Conservation (phyloP, 1,140 invertebrate genomes). For the Nasonia vitripennis region DNA sequence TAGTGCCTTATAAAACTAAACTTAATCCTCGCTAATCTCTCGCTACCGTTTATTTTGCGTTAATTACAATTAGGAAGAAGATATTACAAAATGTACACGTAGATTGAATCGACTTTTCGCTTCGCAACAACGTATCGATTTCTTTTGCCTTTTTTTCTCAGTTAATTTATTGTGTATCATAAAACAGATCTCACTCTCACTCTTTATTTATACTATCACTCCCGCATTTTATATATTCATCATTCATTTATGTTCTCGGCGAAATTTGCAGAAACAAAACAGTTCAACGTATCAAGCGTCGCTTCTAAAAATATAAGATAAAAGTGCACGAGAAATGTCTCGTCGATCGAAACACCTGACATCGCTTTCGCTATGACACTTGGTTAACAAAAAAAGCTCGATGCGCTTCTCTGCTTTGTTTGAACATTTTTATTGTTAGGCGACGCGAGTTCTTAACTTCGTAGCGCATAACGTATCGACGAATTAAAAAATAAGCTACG, state of each 20-base stretch:
- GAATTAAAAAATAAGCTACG: conserved; percentile 39
- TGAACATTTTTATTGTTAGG: conserved; percentile 3
- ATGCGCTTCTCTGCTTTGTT: conserved; percentile 46
- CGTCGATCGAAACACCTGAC: conserved; percentile 8
- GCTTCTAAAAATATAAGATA: conserved; percentile 1
- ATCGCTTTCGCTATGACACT: conserved; percentile 20
- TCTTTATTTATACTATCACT: conserved; percentile 46
- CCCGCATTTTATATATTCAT: conserved; percentile 28
- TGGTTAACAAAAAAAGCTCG: conserved; percentile 30
- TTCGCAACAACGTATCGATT: conserved; percentile 45
- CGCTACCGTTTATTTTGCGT: conserved; percentile 55
- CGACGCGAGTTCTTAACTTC: conserved; percentile 29
- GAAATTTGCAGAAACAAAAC: conserved; percentile 45
- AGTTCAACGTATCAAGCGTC: conserved; percentile 41
- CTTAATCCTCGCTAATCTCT: conserved; percentile 63
- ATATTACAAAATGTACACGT: conserved; percentile 72
- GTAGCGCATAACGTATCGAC: conserved; percentile 25
- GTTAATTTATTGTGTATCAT: conserved; percentile 36
- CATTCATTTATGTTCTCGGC: conserved; percentile 25
- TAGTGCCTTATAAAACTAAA: conserved; percentile 69
- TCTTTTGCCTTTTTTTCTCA: conserved; percentile 18
- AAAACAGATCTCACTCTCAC: conserved; percentile 51
- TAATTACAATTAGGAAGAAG: conserved; percentile 70
- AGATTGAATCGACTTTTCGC: conserved; percentile 63
- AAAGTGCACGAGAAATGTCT: conserved; percentile 29